Evolutionary conservation across 2,888 invertebrate species (phyloP), one percentile per base, ranked within the genome.

Genomic region (Drosophila ezoana): DNA sequence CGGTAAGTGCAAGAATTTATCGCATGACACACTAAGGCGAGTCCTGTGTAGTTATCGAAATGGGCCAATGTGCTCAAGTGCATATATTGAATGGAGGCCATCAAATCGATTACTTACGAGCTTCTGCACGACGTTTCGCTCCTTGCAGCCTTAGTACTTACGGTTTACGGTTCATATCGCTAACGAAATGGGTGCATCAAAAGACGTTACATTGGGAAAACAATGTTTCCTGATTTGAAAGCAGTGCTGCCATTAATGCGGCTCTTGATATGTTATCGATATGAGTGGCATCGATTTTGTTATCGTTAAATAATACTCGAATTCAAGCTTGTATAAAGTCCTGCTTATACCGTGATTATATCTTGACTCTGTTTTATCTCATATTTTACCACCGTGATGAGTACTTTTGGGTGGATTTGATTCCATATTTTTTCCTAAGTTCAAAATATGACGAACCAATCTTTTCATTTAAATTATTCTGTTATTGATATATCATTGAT

Each of bases 1-100:
- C 44, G 56, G 57, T 72, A 66, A 81, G 69, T 72, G 69, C 56
- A 62, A 48, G 76, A 86, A 86, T 81, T 86, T 86, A 81, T 81
- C 71, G 86, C 83, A 71, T 81, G 81, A 82, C 81, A 85, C 67
- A 81, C 86, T 82, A 67, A 81, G 64, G 62, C 63, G 57, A 45
- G 43, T 64, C 67, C 61, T 53, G 64, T 76, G 66, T 58, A 60
- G 77, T 75, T 75, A 75, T 77, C 67, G 63, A 75, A 75, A 77
- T 77, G 75, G 63, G 75, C 63, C 75, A 75, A 66, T 74, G 76
- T 58, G 75, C 70, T 64, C 60, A 75, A 69, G 48, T 64, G 57
- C 60, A 75, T 60, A 18, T 20, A 60, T 60, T 49, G 53, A 69
- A 74, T 53, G 47, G 54, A 20, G 54, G 18, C 33, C 45, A 54